Evolutionary conservation across 2,888 invertebrate genomes (phyloP).

Genomic region (Drosophila hamatofila): DNA sequence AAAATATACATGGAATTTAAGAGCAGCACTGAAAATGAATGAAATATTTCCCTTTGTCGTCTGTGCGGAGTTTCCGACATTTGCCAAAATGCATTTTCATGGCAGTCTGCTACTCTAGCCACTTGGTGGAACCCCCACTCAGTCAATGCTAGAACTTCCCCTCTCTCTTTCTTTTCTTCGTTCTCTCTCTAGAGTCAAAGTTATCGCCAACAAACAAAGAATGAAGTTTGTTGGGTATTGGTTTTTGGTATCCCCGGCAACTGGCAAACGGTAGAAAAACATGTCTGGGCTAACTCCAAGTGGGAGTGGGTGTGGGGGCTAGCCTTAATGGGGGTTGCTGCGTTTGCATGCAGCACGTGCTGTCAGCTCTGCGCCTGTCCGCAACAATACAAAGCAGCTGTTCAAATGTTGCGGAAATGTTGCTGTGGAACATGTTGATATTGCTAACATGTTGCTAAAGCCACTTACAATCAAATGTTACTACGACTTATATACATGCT

Average conservation of each 20-base stretch:
- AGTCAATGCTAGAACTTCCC: not conserved
- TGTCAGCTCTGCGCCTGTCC: slow-evolving; percentile 63
- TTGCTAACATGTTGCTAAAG: slow-evolving; percentile 10
- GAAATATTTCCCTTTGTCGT: slow-evolving; percentile 17
- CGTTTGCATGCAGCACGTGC: slow-evolving; percentile 59
- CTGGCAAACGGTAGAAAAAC: slow-evolving; percentile 66
- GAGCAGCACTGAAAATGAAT: slow-evolving; percentile 20
- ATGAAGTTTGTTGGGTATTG: slow-evolving; percentile 65
- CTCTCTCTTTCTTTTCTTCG: not conserved
- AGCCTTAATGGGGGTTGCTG: slow-evolving; percentile 50
- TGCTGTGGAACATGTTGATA: slow-evolving; percentile 9
- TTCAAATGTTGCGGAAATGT: slow-evolving; percentile 32
- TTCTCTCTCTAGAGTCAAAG: not conserved
- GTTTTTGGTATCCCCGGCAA: slow-evolving; percentile 65
- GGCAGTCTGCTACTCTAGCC: slow-evolving; percentile 17
- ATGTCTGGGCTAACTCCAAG: slow-evolving; percentile 53
- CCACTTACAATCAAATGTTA: slow-evolving; percentile 22
- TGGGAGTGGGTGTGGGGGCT: slow-evolving; percentile 4
- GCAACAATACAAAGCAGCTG: slow-evolving; percentile 58
- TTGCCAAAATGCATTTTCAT: slow-evolving; percentile 68
- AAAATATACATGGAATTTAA: slow-evolving; percentile 26
- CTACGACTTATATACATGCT: not conserved
- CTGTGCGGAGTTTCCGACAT: slow-evolving; percentile 31
- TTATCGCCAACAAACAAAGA: slow-evolving; percentile 52
- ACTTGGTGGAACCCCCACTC: not conserved